Evolutionary conservation across 2,888 invertebrate genomes (phyloP).

Genomic region (Danaus chrysippus): DNA sequence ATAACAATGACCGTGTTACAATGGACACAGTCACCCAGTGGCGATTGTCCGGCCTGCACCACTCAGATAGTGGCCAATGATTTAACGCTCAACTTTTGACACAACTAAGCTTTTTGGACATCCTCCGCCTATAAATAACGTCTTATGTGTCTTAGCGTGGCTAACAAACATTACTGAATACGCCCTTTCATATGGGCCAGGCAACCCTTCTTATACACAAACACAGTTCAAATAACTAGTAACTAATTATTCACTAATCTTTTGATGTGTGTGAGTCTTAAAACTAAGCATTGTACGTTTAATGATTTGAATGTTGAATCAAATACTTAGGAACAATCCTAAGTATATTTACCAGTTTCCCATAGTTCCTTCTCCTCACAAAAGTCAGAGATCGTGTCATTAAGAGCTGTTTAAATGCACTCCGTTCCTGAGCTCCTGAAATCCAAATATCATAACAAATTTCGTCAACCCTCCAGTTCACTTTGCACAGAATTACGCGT

Average conservation of each 20-base stretch:
- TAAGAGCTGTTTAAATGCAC: constrained; percentile 17
- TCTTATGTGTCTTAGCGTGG: constrained; percentile 59
- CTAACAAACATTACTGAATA: constrained; percentile 30
- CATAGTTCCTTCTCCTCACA: too few species aligned
- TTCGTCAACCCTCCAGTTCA: constrained; percentile 44
- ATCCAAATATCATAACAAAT: constrained; percentile 26
- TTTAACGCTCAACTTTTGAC: constrained; percentile 85
- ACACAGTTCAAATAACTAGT: constrained; percentile 6
- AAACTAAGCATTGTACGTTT: too few species aligned
- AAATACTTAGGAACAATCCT: too few species aligned
- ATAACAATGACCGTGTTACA: constrained; percentile 29
- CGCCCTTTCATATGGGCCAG: constrained; percentile 12
- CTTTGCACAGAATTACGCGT: constrained; percentile 45
- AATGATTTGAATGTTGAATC: too few species aligned
- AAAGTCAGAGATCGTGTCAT: background rate
- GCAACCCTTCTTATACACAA: constrained; percentile 5
- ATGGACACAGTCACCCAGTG: constrained; percentile 56
- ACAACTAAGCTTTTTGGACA: constrained; percentile 80
- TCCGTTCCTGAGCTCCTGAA: constrained; percentile 37
- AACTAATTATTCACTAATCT: background rate
- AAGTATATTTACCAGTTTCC: too few species aligned
- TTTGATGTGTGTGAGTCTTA: too few species aligned
- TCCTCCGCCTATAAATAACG: constrained; percentile 75
- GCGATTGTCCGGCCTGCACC: constrained; percentile 81
- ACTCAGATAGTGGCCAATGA: constrained; percentile 83